phyloP scores from a whole-genome alignment of 2,888 invertebrate species.

The Stramonita haemastoma region DNA sequence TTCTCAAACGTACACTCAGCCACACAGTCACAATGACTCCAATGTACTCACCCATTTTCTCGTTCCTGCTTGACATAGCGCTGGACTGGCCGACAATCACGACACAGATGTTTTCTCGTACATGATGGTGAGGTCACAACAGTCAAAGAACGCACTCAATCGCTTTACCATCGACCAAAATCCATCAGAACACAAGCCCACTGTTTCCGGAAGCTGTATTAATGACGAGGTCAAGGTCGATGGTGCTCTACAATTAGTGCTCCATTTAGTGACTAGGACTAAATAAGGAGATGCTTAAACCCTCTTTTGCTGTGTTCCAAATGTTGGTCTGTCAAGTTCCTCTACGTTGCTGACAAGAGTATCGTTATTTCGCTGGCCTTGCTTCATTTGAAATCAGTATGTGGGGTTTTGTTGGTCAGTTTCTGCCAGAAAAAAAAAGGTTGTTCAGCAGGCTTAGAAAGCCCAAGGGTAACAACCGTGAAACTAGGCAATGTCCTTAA shows the following conservation, averaged over 20 bases:
- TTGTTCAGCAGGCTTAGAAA: background rate
- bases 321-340: background rate
- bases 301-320: background rate
- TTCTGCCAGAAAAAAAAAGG: background rate
- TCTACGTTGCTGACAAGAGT: too few relatives aligned
- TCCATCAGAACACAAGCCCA: slow-evolving; percentile 22
- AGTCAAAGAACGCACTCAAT: slow-evolving; percentile 24
- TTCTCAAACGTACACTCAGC: background rate
- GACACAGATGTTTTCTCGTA: background rate
- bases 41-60: slow-evolving; percentile 30
- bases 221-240: slow-evolving; percentile 27
- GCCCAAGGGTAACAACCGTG: background rate
- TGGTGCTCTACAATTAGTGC: background rate
- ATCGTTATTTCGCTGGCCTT: too few relatives aligned
- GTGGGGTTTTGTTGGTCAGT: too few relatives aligned
- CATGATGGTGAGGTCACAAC: slow-evolving; percentile 18
- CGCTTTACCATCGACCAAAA: slow-evolving; percentile 17
- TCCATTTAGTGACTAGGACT: slow-evolving; percentile 24
- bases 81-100: background rate
- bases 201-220: slow-evolving; percentile 34
- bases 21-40: background rate
- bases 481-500: background rate
- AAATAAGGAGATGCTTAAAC: slow-evolving; percentile 26
- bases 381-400: too few relatives aligned
- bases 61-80: slow-evolving; percentile 30